Percentiles rank a stretch among this genome's conserved stretches.
Evolutionary conservation across 2,888 invertebrate species (phyloP).

Genomic region (Eledona agricola): DNA sequence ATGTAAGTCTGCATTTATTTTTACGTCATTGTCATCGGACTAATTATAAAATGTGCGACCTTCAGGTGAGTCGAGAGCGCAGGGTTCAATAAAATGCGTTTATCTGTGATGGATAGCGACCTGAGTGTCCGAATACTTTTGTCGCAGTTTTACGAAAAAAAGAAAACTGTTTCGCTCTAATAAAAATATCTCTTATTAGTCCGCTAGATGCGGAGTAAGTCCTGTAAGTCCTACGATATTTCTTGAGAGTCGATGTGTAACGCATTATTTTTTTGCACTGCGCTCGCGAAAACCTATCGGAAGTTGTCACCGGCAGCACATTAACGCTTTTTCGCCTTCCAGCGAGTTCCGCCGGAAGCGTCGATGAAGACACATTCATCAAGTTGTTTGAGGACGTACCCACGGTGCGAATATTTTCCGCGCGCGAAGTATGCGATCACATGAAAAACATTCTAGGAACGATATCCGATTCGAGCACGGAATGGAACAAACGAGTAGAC

Average conservation of each 20-base stretch:
- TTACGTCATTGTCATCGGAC: slow-evolving; percentile 16
- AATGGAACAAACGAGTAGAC: slow-evolving; percentile 96
- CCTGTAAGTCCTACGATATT: no score
- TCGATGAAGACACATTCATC: slow-evolving; percentile 88
- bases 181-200: no score
- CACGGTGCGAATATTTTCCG: slow-evolving; percentile 82
- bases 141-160: not conserved
- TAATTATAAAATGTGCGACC: slow-evolving; percentile 7
- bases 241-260: no score
- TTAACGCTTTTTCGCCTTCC: not conserved
- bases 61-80: not conserved
- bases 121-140: no score
- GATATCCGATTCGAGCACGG: slow-evolving; percentile 82
- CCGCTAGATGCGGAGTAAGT: no score
- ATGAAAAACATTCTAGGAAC: slow-evolving; percentile 77
- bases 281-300: no score
- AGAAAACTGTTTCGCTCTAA: no score
- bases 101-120: no score
- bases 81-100: not conserved
- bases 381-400: slow-evolving; percentile 86
- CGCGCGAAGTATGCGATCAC: slow-evolving; percentile 83
- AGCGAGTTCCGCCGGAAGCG: slow-evolving; percentile 74
- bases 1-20: slow-evolving; percentile 52
- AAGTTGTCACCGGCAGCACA: no score
- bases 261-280: no score